Base-by-base conservation (phyloP, 2,888 invertebrate genomes). In the Camptogramma bilineatum region DNA sequence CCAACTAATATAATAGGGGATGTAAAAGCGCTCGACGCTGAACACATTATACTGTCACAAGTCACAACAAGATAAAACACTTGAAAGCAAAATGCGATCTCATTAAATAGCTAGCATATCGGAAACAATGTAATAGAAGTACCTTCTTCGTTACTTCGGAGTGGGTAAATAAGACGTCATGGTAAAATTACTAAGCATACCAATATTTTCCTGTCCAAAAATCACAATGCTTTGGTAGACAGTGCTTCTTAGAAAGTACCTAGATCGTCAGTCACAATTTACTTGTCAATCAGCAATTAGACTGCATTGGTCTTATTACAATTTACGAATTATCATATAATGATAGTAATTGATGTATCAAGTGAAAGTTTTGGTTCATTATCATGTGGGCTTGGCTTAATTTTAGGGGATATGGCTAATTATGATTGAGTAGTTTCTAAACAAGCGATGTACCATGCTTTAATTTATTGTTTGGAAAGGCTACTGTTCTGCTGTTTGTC, bases 201-300 rank as follows among this genome's bases (percentile, higher is more conserved):
- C 4, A 31, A 31, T 4, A 31, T 34, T 2, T 28, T 28, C 5
- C 24, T 4, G n/a, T 24, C 24, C 10, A 1, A 18, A 4, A 47
- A 28, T 1, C 17, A 5, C 16, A 39, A 13, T n/a, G 19, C 39
- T 56, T 48, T 48, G 18, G 60, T 64, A 8, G 64, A 64, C 60
- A 52, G n/a, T 48, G n/a, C 28, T 48, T 19, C 51, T 60, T 47
- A 47, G 62, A 67, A 72, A 67, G 66, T 64, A 64, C 69, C 54
- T 60, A 66, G 62, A 65, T 64, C 65, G 65, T 72, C 70, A 66
- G 68, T 68, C 70, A 70, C 73, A 75, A 80, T 77, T 78, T 75
- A 65, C 79, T 78, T 87, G 84, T 87, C 84, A 83, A 77, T 78
- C 68, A 71, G 54, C 69, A 74, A 80, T 83, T 78, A 78, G 73